Percentiles rank a stretch among this genome's conserved stretches.
These are phyloP conservation scores for Pherbina coryleti DNA, from an alignment of 2,888 invertebrate species.

Conservation along the genomic window DNA sequence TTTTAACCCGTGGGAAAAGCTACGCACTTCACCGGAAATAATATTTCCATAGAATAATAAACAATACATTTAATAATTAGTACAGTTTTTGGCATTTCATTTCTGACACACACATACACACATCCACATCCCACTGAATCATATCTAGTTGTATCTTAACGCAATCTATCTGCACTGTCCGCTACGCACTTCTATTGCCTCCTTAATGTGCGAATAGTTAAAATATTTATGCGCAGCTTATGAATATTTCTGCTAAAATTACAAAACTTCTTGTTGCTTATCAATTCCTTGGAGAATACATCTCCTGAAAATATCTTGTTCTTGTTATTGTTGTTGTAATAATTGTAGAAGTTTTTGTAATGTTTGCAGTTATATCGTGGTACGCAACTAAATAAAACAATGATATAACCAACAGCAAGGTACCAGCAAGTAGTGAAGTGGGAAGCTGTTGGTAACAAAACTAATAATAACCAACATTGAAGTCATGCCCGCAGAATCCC, in stretches of 20 bases:
- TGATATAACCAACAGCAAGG: background rate
- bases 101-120: background rate
- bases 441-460: background rate
- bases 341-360: background rate
- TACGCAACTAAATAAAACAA: background rate
- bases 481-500: background rate
- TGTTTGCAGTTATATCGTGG: background rate
- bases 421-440: background rate
- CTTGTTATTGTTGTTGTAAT: background rate
- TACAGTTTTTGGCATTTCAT: background rate
- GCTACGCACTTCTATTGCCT: too few relatives aligned
- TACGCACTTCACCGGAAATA: background rate
- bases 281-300: conserved; percentile 15
- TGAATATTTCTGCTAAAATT: conserved; percentile 31
- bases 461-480: background rate
- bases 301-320: background rate
- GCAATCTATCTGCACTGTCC: too few relatives aligned
- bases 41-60: background rate
- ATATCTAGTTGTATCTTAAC: background rate
- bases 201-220: background rate
- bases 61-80: conserved; percentile 1
- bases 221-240: conserved; percentile 24
- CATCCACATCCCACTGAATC: background rate
- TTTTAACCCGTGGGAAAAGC: background rate
- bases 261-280: conserved; percentile 26